Evolutionary conservation across 2,888 invertebrate species (phyloP), one percentile per base, ranked within the genome.

Genomic region (Agelastica alni): DNA sequence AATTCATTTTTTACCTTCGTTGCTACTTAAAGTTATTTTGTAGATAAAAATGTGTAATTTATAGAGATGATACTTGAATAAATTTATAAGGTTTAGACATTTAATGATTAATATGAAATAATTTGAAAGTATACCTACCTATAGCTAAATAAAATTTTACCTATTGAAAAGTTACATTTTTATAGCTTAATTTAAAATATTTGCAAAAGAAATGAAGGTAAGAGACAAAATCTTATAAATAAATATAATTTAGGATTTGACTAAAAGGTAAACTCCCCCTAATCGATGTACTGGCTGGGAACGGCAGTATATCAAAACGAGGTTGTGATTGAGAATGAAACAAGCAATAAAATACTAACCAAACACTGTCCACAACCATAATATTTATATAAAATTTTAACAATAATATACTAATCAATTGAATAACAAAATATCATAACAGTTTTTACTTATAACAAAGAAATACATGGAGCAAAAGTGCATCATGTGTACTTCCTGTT

Each of bases 321-420:
- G 57, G 51, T 46, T 58, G 31, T 37, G 31, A 36, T 36, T 34
- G 47, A 22, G 32, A 46, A 46, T 32, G 14, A 30, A 59, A 60
- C 51, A 51, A 60, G 61, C 56, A 10, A 7, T 12, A 22, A 39
- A 46, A 45, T 43, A 42, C 43, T 26, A 57, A 63, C 58, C 63
- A 62, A 71, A 71, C 72, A 72, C 70, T 70, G 60, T 65, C 72
- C 72, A 71, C 65, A 66, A 61, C 67, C 65, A 63, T 66, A 73
- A 75, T 72, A 74, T 73, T 74, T 72, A 75, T 74, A 75, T 73
- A 75, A 74, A 76, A 74, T 68, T 73, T 71, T 70, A 75, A 75
- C 73, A 74, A 74, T 73, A 72, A 70, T 71, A 70, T 67, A 69
- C 62, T 67, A 70, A 69, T 66, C 55, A 67, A 61, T 66, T 60